Percentiles rank a stretch among this genome's conserved stretches.
Conservation (phyloP, 2,888 invertebrate species). For the Nomada lathburiana region DNA sequence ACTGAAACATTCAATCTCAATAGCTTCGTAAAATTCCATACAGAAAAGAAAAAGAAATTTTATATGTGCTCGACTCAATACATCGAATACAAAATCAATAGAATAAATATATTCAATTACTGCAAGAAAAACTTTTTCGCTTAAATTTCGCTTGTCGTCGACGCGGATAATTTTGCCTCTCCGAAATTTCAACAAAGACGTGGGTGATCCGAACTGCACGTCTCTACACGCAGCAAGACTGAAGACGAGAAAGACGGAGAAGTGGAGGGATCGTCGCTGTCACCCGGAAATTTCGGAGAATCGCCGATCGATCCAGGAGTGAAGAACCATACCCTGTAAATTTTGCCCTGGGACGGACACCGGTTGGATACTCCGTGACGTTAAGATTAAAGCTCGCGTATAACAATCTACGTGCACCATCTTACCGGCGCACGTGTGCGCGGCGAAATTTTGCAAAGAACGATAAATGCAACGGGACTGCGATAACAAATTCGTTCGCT, state of each 20-base stretch:
- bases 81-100: no score
- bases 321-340: conserved; percentile 54
- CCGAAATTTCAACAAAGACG: not conserved
- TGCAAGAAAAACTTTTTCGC: not conserved
- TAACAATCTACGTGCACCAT: conserved; percentile 50
- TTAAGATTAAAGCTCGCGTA: conserved; percentile 76
- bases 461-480: not conserved
- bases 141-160: not conserved
- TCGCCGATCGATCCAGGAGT: conserved; percentile 61
- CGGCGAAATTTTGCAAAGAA: conserved; percentile 16
- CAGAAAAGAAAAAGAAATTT: no score
- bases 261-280: conserved; percentile 23
- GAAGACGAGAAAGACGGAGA: conserved; percentile 19
- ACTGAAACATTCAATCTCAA: no score
- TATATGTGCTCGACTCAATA: no score
- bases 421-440: not conserved
- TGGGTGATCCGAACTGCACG: not conserved
- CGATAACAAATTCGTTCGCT: conserved; percentile 12
- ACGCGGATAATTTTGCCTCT: not conserved
- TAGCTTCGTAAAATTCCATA: no score
- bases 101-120: not conserved
- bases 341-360: conserved; percentile 65
- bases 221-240: conserved; percentile 6
- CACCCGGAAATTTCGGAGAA: conserved; percentile 64
- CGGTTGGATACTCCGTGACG: conserved; percentile 67